Conservation (phyloP, 2,797 vertebrate genomes). For the Sebastes jordani region DNA sequence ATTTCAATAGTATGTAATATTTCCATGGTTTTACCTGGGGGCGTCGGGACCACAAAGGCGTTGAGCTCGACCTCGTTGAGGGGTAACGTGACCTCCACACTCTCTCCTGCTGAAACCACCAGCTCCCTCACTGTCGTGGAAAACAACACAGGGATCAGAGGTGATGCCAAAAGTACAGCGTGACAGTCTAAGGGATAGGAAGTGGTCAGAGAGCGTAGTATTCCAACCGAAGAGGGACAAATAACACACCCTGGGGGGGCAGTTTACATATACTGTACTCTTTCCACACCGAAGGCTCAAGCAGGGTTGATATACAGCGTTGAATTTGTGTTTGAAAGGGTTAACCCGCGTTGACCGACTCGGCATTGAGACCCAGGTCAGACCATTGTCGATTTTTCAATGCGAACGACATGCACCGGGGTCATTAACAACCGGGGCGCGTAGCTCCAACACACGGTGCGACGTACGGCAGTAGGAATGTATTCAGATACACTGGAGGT, state of each 20-base stretch:
- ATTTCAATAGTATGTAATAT: background rate
- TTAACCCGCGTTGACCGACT: too few species aligned
- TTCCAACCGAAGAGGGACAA: background rate
- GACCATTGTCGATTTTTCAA: too few species aligned
- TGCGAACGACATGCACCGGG: accelerated
- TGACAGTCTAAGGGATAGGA: background rate
- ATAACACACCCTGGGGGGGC: background rate
- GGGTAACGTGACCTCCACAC: constrained; percentile 92
- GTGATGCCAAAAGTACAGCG: constrained; percentile 5
- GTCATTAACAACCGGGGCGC: too few species aligned
- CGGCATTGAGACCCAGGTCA: too few species aligned
- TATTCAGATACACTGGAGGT: too few species aligned
- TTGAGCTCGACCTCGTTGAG: constrained; percentile 91
- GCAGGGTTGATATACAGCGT: too few species aligned
- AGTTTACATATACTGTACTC: background rate
- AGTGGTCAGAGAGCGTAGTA: background rate
- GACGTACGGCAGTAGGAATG: too few species aligned
- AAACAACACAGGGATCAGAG: constrained; percentile 31
- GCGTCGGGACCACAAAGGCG: constrained; percentile 89
- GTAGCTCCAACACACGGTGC: too few species aligned
- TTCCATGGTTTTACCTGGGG: constrained; percentile 77
- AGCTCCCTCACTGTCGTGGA: constrained; percentile 84
- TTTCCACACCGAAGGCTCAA: too few species aligned
- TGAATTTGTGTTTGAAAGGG: too few species aligned
- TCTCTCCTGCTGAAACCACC: constrained; percentile 94